Evolutionary conservation across 2,797 vertebrate genomes (phyloP).

Genomic region (Hypotaenidia philippensis): DNA sequence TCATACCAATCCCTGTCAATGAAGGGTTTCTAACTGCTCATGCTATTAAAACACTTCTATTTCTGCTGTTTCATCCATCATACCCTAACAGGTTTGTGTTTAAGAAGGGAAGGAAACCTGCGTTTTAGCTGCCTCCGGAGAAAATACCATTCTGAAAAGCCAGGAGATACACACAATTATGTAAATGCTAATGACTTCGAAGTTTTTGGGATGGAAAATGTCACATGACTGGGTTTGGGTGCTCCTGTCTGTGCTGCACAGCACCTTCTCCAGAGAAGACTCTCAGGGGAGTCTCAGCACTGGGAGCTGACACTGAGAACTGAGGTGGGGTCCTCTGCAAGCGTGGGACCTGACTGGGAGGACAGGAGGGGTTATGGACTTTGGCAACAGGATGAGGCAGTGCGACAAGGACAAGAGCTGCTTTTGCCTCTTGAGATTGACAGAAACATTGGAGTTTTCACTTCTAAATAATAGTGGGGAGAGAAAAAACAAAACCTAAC

Average conservation of each 20-base stretch:
- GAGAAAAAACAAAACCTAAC: constrained; percentile 49
- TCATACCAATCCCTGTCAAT: constrained; percentile 39
- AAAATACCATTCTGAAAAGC: constrained; percentile 44
- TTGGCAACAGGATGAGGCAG: neutral
- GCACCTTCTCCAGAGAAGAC: neutral
- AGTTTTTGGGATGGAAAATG: neutral
- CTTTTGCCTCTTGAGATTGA: neutral
- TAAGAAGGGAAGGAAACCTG: constrained; percentile 28
- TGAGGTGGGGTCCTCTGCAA: accelerated
- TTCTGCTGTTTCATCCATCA: constrained; percentile 73
- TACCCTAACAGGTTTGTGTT: constrained; percentile 54
- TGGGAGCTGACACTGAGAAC: accelerated
- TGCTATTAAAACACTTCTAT: constrained; percentile 62
- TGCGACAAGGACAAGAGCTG: neutral
- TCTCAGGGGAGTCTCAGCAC: neutral
- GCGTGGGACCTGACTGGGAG: neutral
- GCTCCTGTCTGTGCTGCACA: neutral
- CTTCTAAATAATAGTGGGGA: constrained; percentile 17
- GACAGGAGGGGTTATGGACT: neutral
- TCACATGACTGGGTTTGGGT: neutral
- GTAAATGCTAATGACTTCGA: neutral
- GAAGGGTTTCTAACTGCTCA: constrained; percentile 15
- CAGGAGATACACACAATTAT: constrained; percentile 19
- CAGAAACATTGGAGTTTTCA: neutral
- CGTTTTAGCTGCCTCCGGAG: constrained; percentile 58